Conservation (phyloP, 1,140 invertebrate species). For the Melipona quadrifasciata region DNA sequence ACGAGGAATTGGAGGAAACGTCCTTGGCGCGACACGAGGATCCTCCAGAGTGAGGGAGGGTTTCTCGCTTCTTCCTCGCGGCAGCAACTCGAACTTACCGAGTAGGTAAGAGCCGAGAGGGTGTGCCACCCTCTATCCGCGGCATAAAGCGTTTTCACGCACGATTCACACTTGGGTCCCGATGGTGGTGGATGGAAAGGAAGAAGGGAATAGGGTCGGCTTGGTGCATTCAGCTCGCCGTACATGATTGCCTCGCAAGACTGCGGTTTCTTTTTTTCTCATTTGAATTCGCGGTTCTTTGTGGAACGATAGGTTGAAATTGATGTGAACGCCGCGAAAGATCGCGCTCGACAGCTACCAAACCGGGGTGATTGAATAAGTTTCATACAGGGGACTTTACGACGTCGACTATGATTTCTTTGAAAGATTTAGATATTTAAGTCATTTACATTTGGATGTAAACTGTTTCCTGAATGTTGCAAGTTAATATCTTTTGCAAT, state of each 20-base stretch:
- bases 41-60: neutral
- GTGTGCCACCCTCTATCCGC: neutral
- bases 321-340: neutral
- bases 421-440: neutral
- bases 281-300: neutral
- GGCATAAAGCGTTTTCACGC: slow-evolving; percentile 48
- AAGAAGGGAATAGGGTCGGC: neutral
- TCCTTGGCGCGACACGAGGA: too few species aligned
- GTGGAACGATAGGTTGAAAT: neutral
- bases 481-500: too few species aligned
- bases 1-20: neutral
- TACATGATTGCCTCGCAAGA: slow-evolving; percentile 20
- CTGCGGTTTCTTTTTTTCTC: slow-evolving; percentile 33
- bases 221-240: slow-evolving; percentile 7
- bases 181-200: neutral
- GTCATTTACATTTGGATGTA: too few species aligned
- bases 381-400: neutral
- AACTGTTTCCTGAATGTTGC: too few species aligned
- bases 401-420: neutral
- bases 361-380: neutral
- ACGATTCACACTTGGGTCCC: slow-evolving; percentile 40
- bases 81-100: slow-evolving; percentile 10
- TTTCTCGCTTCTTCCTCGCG: neutral
- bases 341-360: neutral
- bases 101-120: slow-evolving; percentile 22